Evolutionary conservation across 1,140 invertebrate species (phyloP).

Genomic region (Sarcophaga bullata): DNA sequence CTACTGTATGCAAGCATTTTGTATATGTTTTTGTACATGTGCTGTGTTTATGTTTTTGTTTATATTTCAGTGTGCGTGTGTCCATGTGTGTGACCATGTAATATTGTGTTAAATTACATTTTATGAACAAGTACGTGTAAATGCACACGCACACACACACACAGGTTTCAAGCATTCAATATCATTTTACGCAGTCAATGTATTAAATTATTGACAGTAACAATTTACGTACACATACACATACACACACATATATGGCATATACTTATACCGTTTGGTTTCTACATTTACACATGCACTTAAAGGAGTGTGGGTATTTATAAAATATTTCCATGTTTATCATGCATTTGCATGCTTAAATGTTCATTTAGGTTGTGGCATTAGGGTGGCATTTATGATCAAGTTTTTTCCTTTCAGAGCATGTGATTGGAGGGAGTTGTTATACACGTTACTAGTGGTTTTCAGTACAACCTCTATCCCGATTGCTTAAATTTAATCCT

Average conservation of each 20-base stretch:
- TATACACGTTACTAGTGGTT: no score
- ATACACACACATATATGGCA: neutral
- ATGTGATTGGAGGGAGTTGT: no score
- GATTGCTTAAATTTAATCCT: no score
- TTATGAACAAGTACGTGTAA: neutral
- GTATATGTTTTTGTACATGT: neutral
- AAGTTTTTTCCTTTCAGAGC: no score
- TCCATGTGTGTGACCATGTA: neutral
- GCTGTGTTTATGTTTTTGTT: neutral
- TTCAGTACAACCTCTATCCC: no score
- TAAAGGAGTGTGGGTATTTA: neutral
- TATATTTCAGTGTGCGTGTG: neutral
- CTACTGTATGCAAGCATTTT: no score
- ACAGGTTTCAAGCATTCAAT: constrained; percentile 9
- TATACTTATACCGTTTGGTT: neutral
- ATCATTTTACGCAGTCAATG: constrained; percentile 30
- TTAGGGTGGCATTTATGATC: no score
- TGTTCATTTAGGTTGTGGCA: neutral
- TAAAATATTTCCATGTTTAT: neutral
- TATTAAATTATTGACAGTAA: constrained; percentile 24
- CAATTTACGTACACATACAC: neutral
- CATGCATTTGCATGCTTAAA: neutral
- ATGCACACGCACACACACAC: no score
- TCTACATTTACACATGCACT: no score
- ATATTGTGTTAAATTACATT: neutral